Percentiles rank a stretch among this genome's conserved stretches.
Conservation (phyloP, 1,140 invertebrate species). For the Lordiphosa stackelbergi region DNA sequence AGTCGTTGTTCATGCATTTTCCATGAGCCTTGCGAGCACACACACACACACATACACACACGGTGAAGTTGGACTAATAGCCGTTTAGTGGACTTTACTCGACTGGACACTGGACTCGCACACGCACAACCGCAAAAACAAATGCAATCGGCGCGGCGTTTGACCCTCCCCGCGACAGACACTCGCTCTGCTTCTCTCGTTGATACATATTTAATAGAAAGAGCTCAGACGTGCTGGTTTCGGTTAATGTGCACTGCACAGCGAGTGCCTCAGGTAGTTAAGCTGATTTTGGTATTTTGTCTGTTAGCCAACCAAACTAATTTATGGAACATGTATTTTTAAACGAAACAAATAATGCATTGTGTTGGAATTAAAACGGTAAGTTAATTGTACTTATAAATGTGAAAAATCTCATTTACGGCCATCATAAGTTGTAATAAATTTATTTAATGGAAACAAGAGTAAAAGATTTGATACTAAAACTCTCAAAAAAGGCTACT, state of each 20-base stretch:
- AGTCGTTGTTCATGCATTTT: slow-evolving; percentile 64
- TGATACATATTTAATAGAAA: slow-evolving; percentile 48
- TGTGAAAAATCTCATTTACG: no score
- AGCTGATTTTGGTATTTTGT: slow-evolving; percentile 38
- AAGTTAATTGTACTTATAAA: neutral
- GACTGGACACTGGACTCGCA: slow-evolving; percentile 6
- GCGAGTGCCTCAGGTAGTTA: slow-evolving; percentile 18
- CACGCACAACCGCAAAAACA: slow-evolving; percentile 35
- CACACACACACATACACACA: slow-evolving; percentile 21
- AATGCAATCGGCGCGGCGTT: slow-evolving; percentile 25
- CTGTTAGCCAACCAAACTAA: slow-evolving; percentile 33
- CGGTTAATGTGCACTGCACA: neutral
- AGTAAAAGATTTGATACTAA: no score
- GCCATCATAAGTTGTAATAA: no score
- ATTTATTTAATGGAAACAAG: no score
- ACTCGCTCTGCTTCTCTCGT: slow-evolving; percentile 2
- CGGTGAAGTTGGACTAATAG: slow-evolving; percentile 51
- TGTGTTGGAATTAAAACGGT: no score
- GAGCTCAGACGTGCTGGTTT: slow-evolving; percentile 32
- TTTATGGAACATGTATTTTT: slow-evolving; percentile 38
- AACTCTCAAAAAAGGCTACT: no score
- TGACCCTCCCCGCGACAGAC: neutral
- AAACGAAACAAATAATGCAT: slow-evolving; percentile 1
- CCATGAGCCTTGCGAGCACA: slow-evolving; percentile 44
- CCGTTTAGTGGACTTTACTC: slow-evolving; percentile 59